These are phyloP conservation scores for Myripristis murdjan DNA, from an alignment of 2,797 vertebrate species.

Conservation along the genomic window DNA sequence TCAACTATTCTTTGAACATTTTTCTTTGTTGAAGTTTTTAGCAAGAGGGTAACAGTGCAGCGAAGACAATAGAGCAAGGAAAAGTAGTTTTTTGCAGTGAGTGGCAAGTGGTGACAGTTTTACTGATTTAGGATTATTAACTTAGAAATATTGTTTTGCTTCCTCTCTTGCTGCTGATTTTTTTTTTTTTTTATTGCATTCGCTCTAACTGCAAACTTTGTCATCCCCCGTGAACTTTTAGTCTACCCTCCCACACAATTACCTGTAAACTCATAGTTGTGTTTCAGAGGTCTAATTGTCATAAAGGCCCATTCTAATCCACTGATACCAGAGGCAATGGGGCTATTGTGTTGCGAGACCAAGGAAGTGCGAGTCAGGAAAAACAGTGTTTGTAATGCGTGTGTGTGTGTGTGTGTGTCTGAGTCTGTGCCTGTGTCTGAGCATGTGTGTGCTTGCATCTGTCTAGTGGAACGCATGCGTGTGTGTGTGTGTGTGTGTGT, in stretches of 20 bases:
- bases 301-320: constrained; percentile 9
- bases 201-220: background rate
- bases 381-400: background rate
- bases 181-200: background rate
- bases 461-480: too few species aligned
- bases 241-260: background rate
- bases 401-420: background rate
- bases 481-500: background rate
- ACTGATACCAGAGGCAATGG: background rate
- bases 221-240: background rate
- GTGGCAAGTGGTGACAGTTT: too few species aligned
- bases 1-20: background rate
- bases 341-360: background rate
- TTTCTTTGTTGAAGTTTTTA: background rate
- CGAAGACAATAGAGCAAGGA: background rate
- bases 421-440: background rate
- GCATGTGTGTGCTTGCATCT: background rate
- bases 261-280: background rate
- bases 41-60: background rate
- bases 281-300: background rate
- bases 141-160: background rate
- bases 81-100: too few species aligned
- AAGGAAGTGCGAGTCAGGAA: background rate
- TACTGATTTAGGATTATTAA: background rate
- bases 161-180: background rate